Base-by-base conservation (phyloP, 2,113 vertebrate species). In the Bufo bufo region DNA sequence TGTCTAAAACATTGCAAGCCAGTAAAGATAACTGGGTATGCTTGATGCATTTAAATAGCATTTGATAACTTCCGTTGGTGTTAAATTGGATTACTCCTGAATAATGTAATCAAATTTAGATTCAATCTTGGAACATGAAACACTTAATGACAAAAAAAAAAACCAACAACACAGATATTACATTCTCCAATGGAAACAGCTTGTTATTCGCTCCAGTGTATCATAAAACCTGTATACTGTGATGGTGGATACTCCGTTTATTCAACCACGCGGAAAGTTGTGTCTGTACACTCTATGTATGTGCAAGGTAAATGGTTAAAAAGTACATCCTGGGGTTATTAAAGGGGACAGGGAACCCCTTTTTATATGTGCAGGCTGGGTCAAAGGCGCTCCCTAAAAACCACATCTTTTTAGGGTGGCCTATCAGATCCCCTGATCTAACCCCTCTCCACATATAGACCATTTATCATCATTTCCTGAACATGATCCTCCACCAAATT, bases 41-140 rank as follows among this genome's bases (percentile, higher is more conserved):
- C 78, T 71, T 87, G 86, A 87, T 87, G 86, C 86, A 87, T 87
- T 87, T 87, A 87, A 87, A 87, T 87, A 87, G 86, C 86, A 74
- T 71, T 80, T 87, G 66, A 74, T 87, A 82, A 72, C 66, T 87
- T 87, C 86, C 82, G 86, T 74, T 82, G 52, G 52, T 61, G 69
- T 50, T 82, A 87, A 87, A 87, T 82, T 87, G 78, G 78, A 87
- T 87, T 87, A 87, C 78, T 87, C 54, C 65, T 82, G 78, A 87
- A 87, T 87, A 87, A 87, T 87, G 78, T 87, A 87, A 87, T 87
- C 86, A 87, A 72, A 87, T 87, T 82, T 82, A 74, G 86, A 82
- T 82, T 87, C 66, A 87, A 82, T 71, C 86, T 87, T 75, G 86
- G 72, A 82, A 82, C 66, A 82, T 78, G 74, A 86, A 49, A 49